Base-by-base conservation (phyloP, 1,140 invertebrate species). In the Dinothrombium tinctorium region DNA sequence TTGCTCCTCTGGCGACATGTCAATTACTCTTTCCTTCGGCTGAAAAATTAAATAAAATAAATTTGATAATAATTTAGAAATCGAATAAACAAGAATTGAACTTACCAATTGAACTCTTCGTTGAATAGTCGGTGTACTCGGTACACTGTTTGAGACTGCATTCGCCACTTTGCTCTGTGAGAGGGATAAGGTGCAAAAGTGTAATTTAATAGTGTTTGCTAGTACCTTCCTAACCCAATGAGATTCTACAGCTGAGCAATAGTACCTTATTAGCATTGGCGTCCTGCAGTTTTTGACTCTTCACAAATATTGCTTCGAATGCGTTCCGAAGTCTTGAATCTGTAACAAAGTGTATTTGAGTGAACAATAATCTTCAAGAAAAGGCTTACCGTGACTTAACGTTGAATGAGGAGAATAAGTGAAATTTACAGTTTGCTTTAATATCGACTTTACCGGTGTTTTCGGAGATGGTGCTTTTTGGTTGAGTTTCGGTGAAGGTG, bases 351-450 rank as follows among this genome's bases (percentile, higher is more conserved):
- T n/a, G n/a, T n/a, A n/a, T n/a, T n/a, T n/a, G n/a, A n/a, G n/a
- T n/a, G n/a, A n/a, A n/a, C n/a, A n/a, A n/a, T n/a, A n/a, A n/a
- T n/a, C n/a, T n/a, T n/a, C n/a, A 32, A 7, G n/a, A 32, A 17
- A 32, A 36, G 24, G 73, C 73, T 64, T 71, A 58, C 70, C 80
- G 59, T 76, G 79, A 3, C 80, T 83, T 6, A 84, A 77, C 2
- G 80, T 86, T n/a, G 51, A 48, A 46, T 59, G 56, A 9, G 56
- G 54, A 33, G 53, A 47, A 67, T 68, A 54, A 4, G 74, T 84
- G 53, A 81, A 84, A 5, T 78, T 84, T 58, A 83, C 79, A 0
- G 80, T 84, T 58, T 86, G 86, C 62, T 87, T 87, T 33, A 87
- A 59, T 52, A 87, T 87, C 0, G 80, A 86, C 56, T 87, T 87